Conservation (phyloP, 2,888 invertebrate species). For the Orgyia antiqua region DNA sequence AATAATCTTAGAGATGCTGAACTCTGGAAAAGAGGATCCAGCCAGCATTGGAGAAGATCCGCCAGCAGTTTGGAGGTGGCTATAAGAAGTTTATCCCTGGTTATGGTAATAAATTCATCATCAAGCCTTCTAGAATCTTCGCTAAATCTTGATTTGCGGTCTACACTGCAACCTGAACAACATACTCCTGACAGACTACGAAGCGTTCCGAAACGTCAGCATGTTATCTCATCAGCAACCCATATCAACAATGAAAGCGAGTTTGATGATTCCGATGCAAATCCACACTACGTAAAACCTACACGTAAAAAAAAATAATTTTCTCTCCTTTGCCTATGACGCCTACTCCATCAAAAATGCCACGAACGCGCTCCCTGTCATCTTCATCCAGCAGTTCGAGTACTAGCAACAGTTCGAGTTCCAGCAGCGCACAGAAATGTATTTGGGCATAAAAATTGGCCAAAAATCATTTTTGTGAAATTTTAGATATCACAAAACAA, state of each 20-base stretch:
- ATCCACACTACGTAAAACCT: slow-evolving; percentile 6
- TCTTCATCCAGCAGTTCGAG: slow-evolving; percentile 4
- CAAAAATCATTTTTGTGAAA: too few species aligned
- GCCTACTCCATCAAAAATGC: slow-evolving; percentile 3
- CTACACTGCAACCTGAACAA: slow-evolving; percentile 1
- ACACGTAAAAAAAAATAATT: slow-evolving; percentile 6
- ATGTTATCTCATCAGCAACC: slow-evolving; percentile 2
- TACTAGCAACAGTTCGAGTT: background rate
- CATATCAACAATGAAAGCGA: slow-evolving; percentile 4
- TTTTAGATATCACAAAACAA: too few species aligned
- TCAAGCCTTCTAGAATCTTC: slow-evolving; percentile 7
- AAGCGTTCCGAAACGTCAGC: slow-evolving; percentile 6
- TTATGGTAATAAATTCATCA: slow-evolving; percentile 3
- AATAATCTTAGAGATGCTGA: slow-evolving; percentile 1
- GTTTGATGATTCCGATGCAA: slow-evolving; percentile 8
- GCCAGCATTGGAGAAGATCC: too few species aligned
- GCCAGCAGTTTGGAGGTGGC: background rate
- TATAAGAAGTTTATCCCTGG: slow-evolving; percentile 1
- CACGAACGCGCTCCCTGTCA: slow-evolving; percentile 7
- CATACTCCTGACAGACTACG: slow-evolving; percentile 2
- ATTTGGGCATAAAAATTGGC: too few species aligned
- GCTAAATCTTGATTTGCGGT: slow-evolving; percentile 3
- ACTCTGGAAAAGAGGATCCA: background rate
- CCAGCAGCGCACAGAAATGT: background rate
- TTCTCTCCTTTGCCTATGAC: slow-evolving; percentile 8